These are phyloP conservation scores for Gorsachius magnificus DNA, from an alignment of 2,797 vertebrate species.

Conservation along the genomic window DNA sequence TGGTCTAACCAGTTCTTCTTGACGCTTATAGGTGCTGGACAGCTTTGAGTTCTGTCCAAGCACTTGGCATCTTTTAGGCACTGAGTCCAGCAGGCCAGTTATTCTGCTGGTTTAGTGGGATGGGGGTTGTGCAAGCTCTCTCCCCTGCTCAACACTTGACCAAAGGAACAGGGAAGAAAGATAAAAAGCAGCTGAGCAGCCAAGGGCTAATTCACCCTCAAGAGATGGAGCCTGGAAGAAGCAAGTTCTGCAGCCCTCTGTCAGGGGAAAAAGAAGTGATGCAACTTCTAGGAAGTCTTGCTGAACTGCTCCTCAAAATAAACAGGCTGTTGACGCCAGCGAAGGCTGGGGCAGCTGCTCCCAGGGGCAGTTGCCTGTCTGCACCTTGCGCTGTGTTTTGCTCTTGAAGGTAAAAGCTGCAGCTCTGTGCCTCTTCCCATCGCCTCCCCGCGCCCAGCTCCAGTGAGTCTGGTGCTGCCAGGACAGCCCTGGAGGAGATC, in stretches of 20 bases:
- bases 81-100: neutral
- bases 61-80: neutral
- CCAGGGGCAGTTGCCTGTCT: neutral
- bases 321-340: neutral
- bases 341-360: neutral
- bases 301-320: neutral
- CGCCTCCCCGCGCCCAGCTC: neutral
- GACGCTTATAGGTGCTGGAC: neutral
- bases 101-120: neutral
- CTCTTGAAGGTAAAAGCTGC: neutral
- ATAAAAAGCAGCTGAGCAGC: neutral
- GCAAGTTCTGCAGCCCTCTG: neutral
- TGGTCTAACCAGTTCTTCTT: neutral
- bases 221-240: neutral
- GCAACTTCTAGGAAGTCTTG: constrained; percentile 37
- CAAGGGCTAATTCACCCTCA: neutral
- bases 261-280: constrained; percentile 1
- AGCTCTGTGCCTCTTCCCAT: neutral
- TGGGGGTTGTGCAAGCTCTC: fast-evolving
- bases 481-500: neutral
- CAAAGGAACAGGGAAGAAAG: neutral
- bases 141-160: neutral
- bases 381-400: neutral
- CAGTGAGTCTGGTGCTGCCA: neutral
- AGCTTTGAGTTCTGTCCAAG: neutral